Base-by-base conservation (phyloP, 2,888 invertebrate genomes). In the Congeria kusceri region DNA sequence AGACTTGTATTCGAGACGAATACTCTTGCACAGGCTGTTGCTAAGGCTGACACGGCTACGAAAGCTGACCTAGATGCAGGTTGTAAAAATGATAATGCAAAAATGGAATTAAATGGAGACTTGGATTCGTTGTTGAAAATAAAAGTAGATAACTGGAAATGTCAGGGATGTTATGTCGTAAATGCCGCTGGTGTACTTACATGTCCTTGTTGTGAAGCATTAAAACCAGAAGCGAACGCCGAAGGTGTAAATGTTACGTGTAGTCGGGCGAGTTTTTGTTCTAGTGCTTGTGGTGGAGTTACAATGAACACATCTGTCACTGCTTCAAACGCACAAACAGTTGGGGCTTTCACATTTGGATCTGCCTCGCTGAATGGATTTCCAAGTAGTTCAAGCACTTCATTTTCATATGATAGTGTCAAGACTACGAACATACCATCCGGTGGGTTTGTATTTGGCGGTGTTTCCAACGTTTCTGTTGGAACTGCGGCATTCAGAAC, bases 1-100 rank as follows among this genome's bases (percentile, higher is more conserved):
- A 91, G 95, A 88, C 94, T 95, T 1, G 94, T 95, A 1, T 97
- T 98, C 93, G 96, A 85, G 57, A 64, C 67, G 23, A n/a, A n/a
- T n/a, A n/a, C n/a, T n/a, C n/a, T n/a, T n/a, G n/a, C n/a, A n/a
- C n/a, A n/a, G n/a, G 64, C 66, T 29, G 57, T 11, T 15, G n/a
- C 46, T 15, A 53, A 53, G 9, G 11, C 28, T 20, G 27, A 39
- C 27, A 46, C 28, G 57, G n/a, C 47, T 47, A 28, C 65, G n/a
- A 49, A 32, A 28, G 58, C 58, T 28, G 28, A 25, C 28, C 44
- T 56, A 32, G 23, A 32, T 7, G 13, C 46, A 28, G 39, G 44
- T 2, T 15, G 11, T 44, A 66, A 65, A 44, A 18, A 46, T 27
- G 64, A n/a, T 9, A 67, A 70, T 77, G 7, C 84, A 94, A 59